Percentiles rank a stretch among this genome's conserved stretches.
These are phyloP conservation scores for Octomys mimax DNA, from an alignment of 2,797 vertebrate species.

Conservation along the genomic window DNA sequence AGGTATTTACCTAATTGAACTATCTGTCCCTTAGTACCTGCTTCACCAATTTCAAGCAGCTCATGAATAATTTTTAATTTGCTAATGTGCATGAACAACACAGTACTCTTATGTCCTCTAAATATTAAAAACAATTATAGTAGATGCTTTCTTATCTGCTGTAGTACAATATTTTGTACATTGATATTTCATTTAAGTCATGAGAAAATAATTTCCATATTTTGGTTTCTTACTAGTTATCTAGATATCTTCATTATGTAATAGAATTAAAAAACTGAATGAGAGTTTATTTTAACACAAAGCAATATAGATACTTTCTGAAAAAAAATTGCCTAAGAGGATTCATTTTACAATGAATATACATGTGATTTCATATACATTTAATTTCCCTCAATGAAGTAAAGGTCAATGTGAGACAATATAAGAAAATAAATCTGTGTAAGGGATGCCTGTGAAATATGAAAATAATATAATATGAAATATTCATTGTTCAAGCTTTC, in stretches of 20 bases:
- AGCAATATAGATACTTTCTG: neutral
- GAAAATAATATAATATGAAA: constrained; percentile 75
- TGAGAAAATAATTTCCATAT: constrained; percentile 26
- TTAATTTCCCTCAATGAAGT: constrained; percentile 74
- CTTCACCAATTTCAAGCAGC: neutral
- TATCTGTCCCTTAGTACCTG: neutral
- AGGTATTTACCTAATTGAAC: neutral
- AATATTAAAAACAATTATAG: neutral
- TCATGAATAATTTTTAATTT: neutral
- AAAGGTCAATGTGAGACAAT: constrained; percentile 67
- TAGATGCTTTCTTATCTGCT: neutral
- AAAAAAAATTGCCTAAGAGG: constrained; percentile 56
- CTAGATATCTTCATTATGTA: constrained; percentile 22
- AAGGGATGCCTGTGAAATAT: constrained; percentile 66
- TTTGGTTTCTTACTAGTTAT: neutral
- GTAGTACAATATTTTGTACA: neutral
- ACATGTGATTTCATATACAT: neutral
- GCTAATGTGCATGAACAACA: neutral
- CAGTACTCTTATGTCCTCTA: neutral
- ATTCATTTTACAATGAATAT: constrained; percentile 31
- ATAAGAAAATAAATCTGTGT: constrained; percentile 74
- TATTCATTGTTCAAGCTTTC: constrained; percentile 76
- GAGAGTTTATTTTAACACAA: neutral
- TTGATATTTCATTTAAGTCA: constrained; percentile 29
- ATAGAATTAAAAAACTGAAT: neutral